Evolutionary conservation across 92 coral and sea anemone species (phyloP).

Genomic region (Muricea muricata): DNA sequence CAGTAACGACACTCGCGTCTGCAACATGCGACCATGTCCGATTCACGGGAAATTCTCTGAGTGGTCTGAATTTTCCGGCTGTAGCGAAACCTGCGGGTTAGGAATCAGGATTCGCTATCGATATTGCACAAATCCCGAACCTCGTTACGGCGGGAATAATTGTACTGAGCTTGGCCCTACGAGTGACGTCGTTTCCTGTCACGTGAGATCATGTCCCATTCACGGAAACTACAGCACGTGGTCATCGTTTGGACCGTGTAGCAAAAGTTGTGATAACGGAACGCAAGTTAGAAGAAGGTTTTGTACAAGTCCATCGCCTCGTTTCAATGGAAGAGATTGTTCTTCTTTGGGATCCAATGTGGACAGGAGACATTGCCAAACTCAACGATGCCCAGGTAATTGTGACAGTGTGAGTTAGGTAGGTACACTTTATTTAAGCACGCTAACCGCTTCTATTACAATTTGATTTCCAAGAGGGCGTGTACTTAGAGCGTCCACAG

Average conservation of each 20-base stretch:
- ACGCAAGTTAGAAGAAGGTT: slow-evolving; percentile 64
- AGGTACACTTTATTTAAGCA: no score
- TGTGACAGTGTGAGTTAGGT: background rate
- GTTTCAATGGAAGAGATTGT: slow-evolving; percentile 74
- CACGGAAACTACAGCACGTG: slow-evolving; percentile 75
- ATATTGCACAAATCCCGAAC: slow-evolving; percentile 66
- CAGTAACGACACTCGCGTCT: slow-evolving; percentile 49
- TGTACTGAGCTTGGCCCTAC: slow-evolving; percentile 61
- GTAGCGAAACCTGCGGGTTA: slow-evolving; percentile 60
- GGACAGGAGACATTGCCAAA: slow-evolving; percentile 60
- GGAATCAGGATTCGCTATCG: slow-evolving; percentile 60
- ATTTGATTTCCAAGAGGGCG: no score
- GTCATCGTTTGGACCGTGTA: slow-evolving; percentile 69
- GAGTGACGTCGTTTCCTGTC: slow-evolving; percentile 51
- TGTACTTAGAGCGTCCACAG: no score
- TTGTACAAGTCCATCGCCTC: slow-evolving; percentile 78
- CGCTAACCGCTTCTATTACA: no score
- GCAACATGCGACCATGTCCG: slow-evolving; percentile 75
- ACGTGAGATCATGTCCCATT: slow-evolving; percentile 68
- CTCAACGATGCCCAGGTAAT: slow-evolving; percentile 85
- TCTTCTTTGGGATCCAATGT: slow-evolving; percentile 66
- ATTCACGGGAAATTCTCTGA: slow-evolving; percentile 68
- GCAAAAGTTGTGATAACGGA: slow-evolving; percentile 79
- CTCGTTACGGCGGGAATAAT: slow-evolving; percentile 67
- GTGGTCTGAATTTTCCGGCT: slow-evolving; percentile 68